Conservation (phyloP, 2,888 invertebrate species). For the Marronus borbonicus region DNA sequence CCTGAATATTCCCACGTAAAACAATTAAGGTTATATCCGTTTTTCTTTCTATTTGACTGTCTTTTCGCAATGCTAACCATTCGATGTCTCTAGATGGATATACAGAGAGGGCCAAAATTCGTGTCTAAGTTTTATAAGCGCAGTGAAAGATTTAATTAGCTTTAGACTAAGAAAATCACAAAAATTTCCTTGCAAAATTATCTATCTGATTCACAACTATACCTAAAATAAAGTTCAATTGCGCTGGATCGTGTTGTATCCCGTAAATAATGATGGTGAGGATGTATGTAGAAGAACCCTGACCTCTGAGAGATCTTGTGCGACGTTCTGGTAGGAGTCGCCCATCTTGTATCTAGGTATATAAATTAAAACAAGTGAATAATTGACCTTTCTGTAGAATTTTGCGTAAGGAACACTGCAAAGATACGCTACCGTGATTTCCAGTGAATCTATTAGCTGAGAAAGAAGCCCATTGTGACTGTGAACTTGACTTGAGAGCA, state of each 20-base stretch:
- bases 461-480: neutral
- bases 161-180: no score
- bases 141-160: no score
- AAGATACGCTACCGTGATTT: neutral
- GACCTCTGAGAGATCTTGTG: conserved; percentile 13
- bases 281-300: neutral
- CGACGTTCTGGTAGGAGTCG: conserved; percentile 34
- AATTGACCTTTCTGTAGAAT: conserved; percentile 41
- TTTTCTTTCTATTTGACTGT: neutral
- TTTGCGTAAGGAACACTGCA: conserved; percentile 21
- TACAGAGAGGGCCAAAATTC: neutral
- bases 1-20: conserved; percentile 10
- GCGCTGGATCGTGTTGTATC: neutral
- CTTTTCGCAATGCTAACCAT: neutral
- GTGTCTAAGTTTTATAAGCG: no score
- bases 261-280: neutral
- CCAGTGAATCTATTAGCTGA: neutral
- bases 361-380: conserved; percentile 41
- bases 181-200: neutral
- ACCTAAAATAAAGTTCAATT: neutral
- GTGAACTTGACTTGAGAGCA: neutral
- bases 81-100: neutral
- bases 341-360: conserved; percentile 12
- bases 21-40: conserved; percentile 23
- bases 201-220: neutral